A percentile compares a stretch with the other conserved stretches of the same genome.
phyloP scores from a whole-genome alignment of 2,797 vertebrate genomes.

The Malurus splendens region DNA sequence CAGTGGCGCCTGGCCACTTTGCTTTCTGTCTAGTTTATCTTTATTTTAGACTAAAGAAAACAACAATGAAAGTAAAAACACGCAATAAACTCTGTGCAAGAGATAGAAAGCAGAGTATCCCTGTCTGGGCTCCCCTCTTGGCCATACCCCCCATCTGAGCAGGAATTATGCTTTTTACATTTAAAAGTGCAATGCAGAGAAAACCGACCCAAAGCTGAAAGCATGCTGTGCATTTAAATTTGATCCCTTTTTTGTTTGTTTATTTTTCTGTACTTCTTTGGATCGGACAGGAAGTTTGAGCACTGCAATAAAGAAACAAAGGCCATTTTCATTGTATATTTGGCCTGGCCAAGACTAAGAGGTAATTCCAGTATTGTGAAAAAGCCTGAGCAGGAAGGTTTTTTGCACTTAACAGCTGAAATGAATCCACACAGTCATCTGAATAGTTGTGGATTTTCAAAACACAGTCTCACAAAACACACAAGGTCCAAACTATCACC shows the following conservation, averaged over 20 bases:
- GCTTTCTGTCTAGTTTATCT: slow-evolving; percentile 60
- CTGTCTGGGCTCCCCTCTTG: background rate
- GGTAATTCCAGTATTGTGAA: background rate
- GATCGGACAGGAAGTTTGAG: slow-evolving; percentile 25
- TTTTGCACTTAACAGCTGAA: background rate
- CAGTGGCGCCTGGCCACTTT: slow-evolving; percentile 57
- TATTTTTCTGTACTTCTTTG: background rate
- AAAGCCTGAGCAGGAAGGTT: background rate
- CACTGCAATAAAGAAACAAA: slow-evolving; percentile 22
- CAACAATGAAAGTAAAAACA: slow-evolving; percentile 45
- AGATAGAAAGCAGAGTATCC: slow-evolving; percentile 25
- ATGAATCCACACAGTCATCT: background rate
- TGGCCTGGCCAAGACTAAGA: slow-evolving; percentile 20
- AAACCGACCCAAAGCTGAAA: slow-evolving; percentile 7
- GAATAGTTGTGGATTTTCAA: background rate
- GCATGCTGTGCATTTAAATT: slow-evolving; percentile 36
- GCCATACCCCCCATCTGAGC: background rate
- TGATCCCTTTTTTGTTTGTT: slow-evolving; percentile 34
- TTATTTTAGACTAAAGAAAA: slow-evolving; percentile 56
- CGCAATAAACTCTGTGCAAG: background rate
- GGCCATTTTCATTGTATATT: slow-evolving; percentile 1
- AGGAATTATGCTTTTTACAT: background rate
- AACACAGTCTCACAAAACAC: background rate
- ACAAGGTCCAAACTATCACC: background rate
- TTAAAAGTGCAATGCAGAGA: background rate